These are phyloP conservation scores for Caenorhabditis wallacei DNA, from an alignment of 2,888 invertebrate genomes.

Conservation along the genomic window DNA sequence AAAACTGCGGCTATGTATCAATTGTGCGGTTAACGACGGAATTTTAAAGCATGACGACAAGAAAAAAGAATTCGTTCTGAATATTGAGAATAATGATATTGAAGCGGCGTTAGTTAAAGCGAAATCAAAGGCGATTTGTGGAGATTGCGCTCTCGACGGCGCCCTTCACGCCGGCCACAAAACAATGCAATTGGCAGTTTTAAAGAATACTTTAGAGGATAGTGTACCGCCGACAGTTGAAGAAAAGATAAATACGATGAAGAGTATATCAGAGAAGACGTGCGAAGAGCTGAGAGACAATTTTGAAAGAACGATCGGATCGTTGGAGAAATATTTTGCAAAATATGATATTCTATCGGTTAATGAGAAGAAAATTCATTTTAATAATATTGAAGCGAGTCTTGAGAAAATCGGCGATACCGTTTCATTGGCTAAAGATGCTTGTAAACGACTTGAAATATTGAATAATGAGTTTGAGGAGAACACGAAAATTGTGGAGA, in stretches of 20 bases:
- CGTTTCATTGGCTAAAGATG: slow-evolving; percentile 27
- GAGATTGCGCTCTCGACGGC: slow-evolving; percentile 59
- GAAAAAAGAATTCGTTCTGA: slow-evolving; percentile 18
- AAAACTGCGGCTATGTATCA: slow-evolving; percentile 47
- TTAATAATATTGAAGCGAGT: slow-evolving; percentile 39
- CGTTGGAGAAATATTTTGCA: slow-evolving; percentile 18
- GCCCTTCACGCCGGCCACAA: slow-evolving; percentile 45
- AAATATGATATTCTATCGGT: background rate
- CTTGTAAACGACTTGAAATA: slow-evolving; percentile 10
- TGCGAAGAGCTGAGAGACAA: background rate
- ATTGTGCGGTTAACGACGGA: slow-evolving; percentile 11
- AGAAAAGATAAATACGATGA: slow-evolving; percentile 11
- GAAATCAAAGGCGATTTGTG: slow-evolving; percentile 51
- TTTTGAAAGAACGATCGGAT: background rate
- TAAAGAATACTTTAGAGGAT: slow-evolving; percentile 37
- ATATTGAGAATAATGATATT: background rate
- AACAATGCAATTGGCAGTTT: slow-evolving; percentile 31
- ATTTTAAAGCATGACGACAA: slow-evolving; percentile 16
- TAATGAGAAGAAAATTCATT: slow-evolving; percentile 24
- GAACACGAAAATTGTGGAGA: background rate
- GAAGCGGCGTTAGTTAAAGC: slow-evolving; percentile 29
- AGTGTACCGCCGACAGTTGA: background rate
- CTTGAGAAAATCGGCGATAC: slow-evolving; percentile 36
- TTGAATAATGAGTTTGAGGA: slow-evolving; percentile 20
- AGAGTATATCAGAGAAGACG: background rate